These are phyloP conservation scores for Sinocyclocheilus anophthalmus DNA, from an alignment of 2,113 vertebrate species.

Conservation along the genomic window DNA sequence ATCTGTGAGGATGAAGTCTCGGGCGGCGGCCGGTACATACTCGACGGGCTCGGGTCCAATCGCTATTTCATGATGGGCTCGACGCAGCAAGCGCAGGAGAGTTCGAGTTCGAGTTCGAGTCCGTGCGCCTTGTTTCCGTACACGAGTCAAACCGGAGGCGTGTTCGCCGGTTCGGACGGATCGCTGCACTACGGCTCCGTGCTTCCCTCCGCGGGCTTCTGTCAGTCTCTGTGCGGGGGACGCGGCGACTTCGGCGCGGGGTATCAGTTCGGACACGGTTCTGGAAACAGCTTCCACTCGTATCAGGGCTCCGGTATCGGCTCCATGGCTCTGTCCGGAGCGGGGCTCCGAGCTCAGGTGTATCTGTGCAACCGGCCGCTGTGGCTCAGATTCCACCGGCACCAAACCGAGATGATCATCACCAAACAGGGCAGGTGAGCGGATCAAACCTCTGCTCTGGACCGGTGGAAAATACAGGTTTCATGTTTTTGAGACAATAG, in stretches of 20 bases:
- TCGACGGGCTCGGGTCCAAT: constrained; percentile 79
- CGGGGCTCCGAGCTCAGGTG: constrained; percentile 86
- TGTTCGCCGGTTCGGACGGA: constrained; percentile 78
- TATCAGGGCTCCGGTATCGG: constrained; percentile 79
- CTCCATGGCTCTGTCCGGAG: constrained; percentile 70
- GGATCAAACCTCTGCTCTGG: no score
- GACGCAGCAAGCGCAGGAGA: constrained; percentile 72
- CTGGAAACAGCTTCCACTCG: constrained; percentile 78
- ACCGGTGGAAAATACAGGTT: no score
- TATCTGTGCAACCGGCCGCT: constrained; percentile 94
- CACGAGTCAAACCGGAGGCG: constrained; percentile 72
- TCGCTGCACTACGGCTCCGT: constrained; percentile 84
- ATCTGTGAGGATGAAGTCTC: constrained; percentile 76
- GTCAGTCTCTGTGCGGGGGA: constrained; percentile 74
- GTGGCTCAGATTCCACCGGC: constrained; percentile 95
- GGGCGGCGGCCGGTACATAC: constrained; percentile 77
- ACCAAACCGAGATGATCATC: constrained; percentile 99
- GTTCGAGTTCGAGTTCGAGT: constrained; percentile 40
- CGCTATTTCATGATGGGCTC: constrained; percentile 83
- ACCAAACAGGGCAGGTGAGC: constrained; percentile 96
- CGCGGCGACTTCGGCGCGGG: constrained; percentile 79
- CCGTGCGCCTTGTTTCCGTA: constrained; percentile 88
- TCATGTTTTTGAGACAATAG: not conserved
- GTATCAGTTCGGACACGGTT: constrained; percentile 73
- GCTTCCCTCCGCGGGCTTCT: constrained; percentile 82